Conservation (phyloP, 2,888 invertebrate species). For the Lacanobia oleracea region DNA sequence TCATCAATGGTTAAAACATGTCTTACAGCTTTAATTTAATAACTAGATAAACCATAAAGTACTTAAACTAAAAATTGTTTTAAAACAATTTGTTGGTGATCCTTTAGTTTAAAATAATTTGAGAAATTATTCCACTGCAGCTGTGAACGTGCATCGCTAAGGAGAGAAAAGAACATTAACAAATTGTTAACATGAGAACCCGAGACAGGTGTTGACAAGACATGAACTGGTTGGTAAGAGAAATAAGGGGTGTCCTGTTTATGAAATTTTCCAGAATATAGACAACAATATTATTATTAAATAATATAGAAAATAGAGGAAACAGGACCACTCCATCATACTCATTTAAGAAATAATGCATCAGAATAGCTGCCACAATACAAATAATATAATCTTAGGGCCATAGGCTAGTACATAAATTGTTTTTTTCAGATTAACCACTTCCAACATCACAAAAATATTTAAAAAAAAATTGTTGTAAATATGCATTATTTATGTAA, state of each 20-base stretch:
- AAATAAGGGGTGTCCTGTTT: constrained; percentile 87
- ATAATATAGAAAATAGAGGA: constrained; percentile 57
- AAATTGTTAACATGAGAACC: constrained; percentile 71
- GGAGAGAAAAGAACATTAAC: constrained; percentile 85
- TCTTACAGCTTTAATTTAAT: constrained; percentile 86
- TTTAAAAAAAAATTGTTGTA: not conserved
- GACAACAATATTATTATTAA: constrained; percentile 56
- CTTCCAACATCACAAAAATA: not conserved
- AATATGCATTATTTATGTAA: not conserved
- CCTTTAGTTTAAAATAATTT: constrained; percentile 78
- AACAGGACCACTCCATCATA: constrained; percentile 61
- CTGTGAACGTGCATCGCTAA: constrained; percentile 85
- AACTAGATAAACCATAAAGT: constrained; percentile 81
- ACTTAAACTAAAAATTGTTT: constrained; percentile 77
- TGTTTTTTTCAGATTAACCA: not conserved
- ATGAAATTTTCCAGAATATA: constrained; percentile 88
- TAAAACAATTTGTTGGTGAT: constrained; percentile 81
- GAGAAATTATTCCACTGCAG: constrained; percentile 89
- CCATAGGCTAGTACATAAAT: not conserved
- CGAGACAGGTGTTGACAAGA: constrained; percentile 67
- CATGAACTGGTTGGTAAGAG: constrained; percentile 83
- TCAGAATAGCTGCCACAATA: constrained; percentile 20
- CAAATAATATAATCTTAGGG: constrained; percentile 3
- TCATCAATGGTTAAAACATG: constrained; percentile 91
- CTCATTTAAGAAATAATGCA: constrained; percentile 21